A percentile compares a stretch with the other conserved stretches of the same genome.
These are phyloP conservation scores for Emydoidea blandingii DNA, from an alignment of 2,797 vertebrate genomes.

Conservation along the genomic window DNA sequence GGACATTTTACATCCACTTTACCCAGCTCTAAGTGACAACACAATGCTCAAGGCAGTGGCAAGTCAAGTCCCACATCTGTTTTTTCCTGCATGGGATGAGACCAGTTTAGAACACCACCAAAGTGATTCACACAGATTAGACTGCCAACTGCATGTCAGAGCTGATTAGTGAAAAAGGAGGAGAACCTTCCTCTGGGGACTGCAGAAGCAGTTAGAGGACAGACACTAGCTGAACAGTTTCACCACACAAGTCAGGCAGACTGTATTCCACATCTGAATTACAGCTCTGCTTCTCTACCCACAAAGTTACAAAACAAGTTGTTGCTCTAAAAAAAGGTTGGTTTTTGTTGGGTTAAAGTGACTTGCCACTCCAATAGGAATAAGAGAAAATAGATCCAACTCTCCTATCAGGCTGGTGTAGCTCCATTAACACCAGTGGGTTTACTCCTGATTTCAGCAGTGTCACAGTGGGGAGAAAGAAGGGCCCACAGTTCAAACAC, in stretches of 20 bases:
- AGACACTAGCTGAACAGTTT: neutral
- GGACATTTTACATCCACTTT: neutral
- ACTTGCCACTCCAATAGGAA: constrained; percentile 32
- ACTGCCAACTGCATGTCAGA: neutral
- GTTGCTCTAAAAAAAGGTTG: neutral
- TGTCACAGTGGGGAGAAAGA: neutral
- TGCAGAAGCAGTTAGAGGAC: neutral
- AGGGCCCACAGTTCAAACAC: neutral
- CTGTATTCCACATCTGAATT: neutral
- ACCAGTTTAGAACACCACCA: neutral
- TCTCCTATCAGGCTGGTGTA: neutral
- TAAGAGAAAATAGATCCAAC: neutral
- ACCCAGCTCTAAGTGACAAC: rapidly evolving
- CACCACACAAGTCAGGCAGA: rapidly evolving
- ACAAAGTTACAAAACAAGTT: neutral
- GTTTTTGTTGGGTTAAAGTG: constrained; percentile 23
- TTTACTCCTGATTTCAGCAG: neutral
- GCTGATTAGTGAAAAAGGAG: neutral
- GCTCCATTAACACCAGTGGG: neutral
- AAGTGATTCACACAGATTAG: neutral
- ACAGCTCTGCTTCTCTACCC: neutral
- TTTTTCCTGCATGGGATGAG: neutral
- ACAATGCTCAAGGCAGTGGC: neutral
- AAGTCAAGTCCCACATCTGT: neutral
- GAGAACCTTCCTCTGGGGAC: neutral